These are phyloP conservation scores for Ramazzottius varieornatus DNA, from an alignment of 2,888 invertebrate genomes.

Conservation along the genomic window DNA sequence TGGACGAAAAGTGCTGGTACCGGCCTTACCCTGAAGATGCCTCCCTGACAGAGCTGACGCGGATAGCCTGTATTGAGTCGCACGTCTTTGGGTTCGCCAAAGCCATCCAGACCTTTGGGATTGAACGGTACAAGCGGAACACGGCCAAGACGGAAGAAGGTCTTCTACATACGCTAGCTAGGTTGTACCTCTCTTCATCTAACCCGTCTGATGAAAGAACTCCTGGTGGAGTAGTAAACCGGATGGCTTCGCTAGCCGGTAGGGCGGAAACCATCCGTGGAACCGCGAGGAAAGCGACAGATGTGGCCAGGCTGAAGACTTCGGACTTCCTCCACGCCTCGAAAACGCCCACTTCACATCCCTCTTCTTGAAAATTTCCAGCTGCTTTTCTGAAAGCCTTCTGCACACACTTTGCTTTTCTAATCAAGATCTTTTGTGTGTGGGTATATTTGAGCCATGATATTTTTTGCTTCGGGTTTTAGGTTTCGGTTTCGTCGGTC, in stretches of 20 bases:
- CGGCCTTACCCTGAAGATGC: slow-evolving; percentile 38
- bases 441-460: no score
- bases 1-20: slow-evolving; percentile 68
- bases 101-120: slow-evolving; percentile 63
- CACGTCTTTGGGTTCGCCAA: slow-evolving; percentile 59
- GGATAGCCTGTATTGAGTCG: slow-evolving; percentile 68
- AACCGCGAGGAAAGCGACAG: slow-evolving; percentile 50
- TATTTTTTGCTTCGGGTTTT: no score
- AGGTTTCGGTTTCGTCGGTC: no score
- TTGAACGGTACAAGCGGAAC: slow-evolving; percentile 65
- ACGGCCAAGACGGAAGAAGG: slow-evolving; percentile 52
- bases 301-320: slow-evolving; percentile 40
- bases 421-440: no score
- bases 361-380: no score
- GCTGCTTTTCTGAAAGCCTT: no score
- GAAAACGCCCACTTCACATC: background rate
- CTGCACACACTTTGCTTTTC: no score
- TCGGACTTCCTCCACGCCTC: background rate
- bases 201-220: slow-evolving; percentile 9
- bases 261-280: slow-evolving; percentile 38
- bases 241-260: slow-evolving; percentile 2
- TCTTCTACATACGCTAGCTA: slow-evolving; percentile 47
- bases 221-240: background rate
- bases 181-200: slow-evolving; percentile 13
- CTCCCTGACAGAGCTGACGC: slow-evolving; percentile 44